A percentile compares a stretch with the other conserved stretches of the same genome.
These are phyloP conservation scores for Catostylus mosaicus DNA, from an alignment of 30 jellyfish, hydroid and myxozoan genomes.

Conservation along the genomic window DNA sequence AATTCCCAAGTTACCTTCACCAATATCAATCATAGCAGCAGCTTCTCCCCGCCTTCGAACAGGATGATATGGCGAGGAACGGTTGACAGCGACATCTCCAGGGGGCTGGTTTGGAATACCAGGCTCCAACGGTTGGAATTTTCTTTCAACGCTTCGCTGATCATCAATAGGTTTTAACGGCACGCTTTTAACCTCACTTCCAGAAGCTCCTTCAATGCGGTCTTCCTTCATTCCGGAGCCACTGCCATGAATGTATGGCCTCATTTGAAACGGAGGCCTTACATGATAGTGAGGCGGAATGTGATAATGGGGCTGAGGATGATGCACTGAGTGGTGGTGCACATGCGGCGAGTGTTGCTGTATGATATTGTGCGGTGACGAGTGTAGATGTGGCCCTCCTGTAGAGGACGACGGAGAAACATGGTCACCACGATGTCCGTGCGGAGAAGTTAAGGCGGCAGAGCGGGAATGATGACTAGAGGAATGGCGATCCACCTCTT, in stretches of 20 bases:
- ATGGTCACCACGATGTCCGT: slow-evolving; percentile 57
- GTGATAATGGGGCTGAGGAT: slow-evolving; percentile 79
- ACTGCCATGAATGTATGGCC: slow-evolving; percentile 35
- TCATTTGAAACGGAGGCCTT: slow-evolving; percentile 69
- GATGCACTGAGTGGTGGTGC: slow-evolving; percentile 83
- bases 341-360: slow-evolving; percentile 64
- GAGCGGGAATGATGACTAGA: slow-evolving; percentile 52
- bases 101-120: slow-evolving; percentile 47
- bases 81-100: slow-evolving; percentile 23
- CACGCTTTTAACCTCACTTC: slow-evolving; percentile 17
- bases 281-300: slow-evolving; percentile 62
- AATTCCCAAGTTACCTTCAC: slow-evolving; percentile 75
- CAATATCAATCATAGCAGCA: slow-evolving; percentile 98
- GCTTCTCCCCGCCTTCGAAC: slow-evolving; percentile 99
- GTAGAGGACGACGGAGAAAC: slow-evolving; percentile 47
- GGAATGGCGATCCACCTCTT: slow-evolving; percentile 50
- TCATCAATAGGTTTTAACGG: slow-evolving; percentile 31
- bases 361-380: slow-evolving; percentile 47
- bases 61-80: slow-evolving; percentile 87
- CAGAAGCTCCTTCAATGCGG: slow-evolving; percentile 51
- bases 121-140: slow-evolving; percentile 51
- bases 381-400: slow-evolving; percentile 41
- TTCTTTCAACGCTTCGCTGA: slow-evolving; percentile 37
- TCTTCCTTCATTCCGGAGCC: slow-evolving; percentile 31
- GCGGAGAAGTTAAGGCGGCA: slow-evolving; percentile 63